Base-by-base conservation (phyloP, 2,888 invertebrate species). In the Drosophila emarginata region DNA sequence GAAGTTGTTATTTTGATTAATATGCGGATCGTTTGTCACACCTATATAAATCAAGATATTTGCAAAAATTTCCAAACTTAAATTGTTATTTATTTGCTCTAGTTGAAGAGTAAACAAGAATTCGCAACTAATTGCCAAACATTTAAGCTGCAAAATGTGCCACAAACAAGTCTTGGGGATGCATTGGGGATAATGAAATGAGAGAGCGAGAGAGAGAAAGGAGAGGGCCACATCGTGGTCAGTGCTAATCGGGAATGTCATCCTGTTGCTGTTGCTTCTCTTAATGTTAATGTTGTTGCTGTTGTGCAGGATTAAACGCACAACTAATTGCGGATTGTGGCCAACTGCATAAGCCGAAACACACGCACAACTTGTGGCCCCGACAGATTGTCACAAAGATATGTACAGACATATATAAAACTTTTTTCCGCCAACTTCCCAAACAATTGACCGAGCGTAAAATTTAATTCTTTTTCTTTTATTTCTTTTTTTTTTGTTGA, bases 321-420 rank as follows among this genome's bases (percentile, higher is more conserved):
- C 77, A 79, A 71, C 85, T 84, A 79, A 79, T 79, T 80, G 83
- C 78, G 80, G 65, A 53, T 65, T 64, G 64, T 59, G 72, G 58
- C 61, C 66, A 64, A 36, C 37, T 57, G 67, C 62, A 51, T 71
- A 71, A 77, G 71, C 77, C 62, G 58, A 26, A 67, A 9, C 54
- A 54, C 11, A 64, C 21, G 26, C 37, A 39, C 12, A 32, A 45
- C 45, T 45, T 45, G 11, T 45, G 45, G 18, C 45, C 21, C 11
- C 45, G 45, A 45, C 45, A 54, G 54, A 54, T 54, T 54, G 54
- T 54, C 54, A 36, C 54, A 11, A 11, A 54, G 36, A 28, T 54
- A 26, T 26, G 14, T n/a, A 68, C 26, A 53, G 32, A 51, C 68
- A 68, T 28, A 71, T 63, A 26, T 58, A 50, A 59, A 71, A 70